Evolutionary conservation across 2,797 vertebrate species (phyloP).

Genomic region (Periparus ater): DNA sequence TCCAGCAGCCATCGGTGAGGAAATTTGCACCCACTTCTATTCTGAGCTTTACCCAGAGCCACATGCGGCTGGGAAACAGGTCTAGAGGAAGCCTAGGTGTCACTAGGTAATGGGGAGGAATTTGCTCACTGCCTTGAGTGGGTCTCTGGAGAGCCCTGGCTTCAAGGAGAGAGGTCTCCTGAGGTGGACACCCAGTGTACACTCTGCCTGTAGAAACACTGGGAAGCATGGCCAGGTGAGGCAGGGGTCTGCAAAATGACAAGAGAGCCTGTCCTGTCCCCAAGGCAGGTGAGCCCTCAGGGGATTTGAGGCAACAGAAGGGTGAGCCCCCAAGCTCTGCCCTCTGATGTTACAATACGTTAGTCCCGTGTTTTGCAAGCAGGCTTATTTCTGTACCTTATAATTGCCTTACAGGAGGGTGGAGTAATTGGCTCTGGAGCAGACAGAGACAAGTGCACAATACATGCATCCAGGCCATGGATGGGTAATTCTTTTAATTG

Average conservation of each 20-base stretch:
- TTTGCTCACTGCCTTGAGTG: accelerated
- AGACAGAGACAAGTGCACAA: constrained; percentile 51
- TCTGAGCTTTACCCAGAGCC: neutral
- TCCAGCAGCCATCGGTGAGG: neutral
- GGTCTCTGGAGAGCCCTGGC: neutral
- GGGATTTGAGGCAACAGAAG: neutral
- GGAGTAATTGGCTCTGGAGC: constrained; percentile 55
- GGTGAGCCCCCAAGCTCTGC: neutral
- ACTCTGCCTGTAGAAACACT: neutral
- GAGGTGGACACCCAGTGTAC: neutral
- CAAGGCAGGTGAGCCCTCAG: neutral
- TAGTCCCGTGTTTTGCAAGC: constrained; percentile 4
- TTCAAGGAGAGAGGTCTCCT: neutral
- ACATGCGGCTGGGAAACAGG: neutral
- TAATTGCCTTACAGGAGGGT: constrained; percentile 63
- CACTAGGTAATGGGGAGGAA: neutral
- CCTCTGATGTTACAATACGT: accelerated
- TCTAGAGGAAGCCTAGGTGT: neutral
- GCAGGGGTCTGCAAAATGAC: neutral
- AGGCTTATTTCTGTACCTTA: constrained; percentile 61
- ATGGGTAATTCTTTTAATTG: constrained; percentile 69
- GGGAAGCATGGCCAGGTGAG: neutral
- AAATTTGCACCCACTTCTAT: neutral
- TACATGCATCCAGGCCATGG: constrained; percentile 38
- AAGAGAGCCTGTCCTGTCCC: neutral